Conservation (phyloP, 37 sponge, comb jelly and placozoan species). For the Halisarca cf. caerulea region DNA sequence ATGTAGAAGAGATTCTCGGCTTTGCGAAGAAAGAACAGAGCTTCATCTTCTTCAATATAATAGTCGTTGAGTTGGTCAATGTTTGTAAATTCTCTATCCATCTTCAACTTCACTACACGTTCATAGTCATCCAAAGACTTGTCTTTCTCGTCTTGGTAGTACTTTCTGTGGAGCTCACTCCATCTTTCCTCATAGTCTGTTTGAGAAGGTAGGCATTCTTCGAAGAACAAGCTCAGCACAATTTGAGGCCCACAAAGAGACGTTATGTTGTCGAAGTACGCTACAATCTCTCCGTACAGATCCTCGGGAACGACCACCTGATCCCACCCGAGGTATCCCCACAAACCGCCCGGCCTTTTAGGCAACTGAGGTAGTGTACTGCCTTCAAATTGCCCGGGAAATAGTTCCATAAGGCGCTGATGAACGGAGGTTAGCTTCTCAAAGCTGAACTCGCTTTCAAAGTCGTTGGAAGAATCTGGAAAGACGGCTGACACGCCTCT, state of each 20-base stretch:
- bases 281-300: conserved; percentile 14
- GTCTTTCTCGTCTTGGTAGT: conserved; percentile 19
- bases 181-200: conserved; percentile 43
- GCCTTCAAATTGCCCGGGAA: neutral
- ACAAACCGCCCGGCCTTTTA: conserved; percentile 25
- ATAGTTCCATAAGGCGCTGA: conserved; percentile 44
- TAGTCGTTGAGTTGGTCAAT: conserved; percentile 44
- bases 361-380: conserved; percentile 8
- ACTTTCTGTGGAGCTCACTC: conserved; percentile 44
- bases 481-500: conserved; percentile 1
- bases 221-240: conserved; percentile 31
- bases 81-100: neutral
- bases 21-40: conserved; percentile 24
- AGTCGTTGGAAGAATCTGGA: neutral
- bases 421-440: conserved; percentile 40
- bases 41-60: conserved; percentile 43
- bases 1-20: conserved; percentile 18
- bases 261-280: conserved; percentile 19
- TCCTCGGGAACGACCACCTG: conserved; percentile 18
- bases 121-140: conserved; percentile 14
- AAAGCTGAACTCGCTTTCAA: conserved; percentile 35
- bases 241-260: conserved; percentile 16
- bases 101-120: conserved; percentile 1
- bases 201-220: neutral
- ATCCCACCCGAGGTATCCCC: conserved; percentile 34